Percentiles rank a stretch among this genome's conserved stretches.
These are phyloP conservation scores for Eupsittula cactorum DNA, from an alignment of 2,113 vertebrate species.

Conservation along the genomic window DNA sequence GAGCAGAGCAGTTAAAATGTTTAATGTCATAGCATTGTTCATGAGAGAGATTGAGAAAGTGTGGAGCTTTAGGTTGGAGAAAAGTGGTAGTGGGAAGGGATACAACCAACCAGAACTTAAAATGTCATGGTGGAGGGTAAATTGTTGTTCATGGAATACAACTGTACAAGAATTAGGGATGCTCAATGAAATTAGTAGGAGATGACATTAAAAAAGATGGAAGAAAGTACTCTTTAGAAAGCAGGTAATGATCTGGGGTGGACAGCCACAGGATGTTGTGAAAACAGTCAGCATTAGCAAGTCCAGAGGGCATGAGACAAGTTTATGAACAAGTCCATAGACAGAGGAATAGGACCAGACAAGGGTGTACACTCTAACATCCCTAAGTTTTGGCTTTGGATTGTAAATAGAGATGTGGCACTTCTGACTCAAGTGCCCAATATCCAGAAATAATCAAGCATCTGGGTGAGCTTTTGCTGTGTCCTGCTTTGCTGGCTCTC, in stretches of 20 bases:
- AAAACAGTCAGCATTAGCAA: neutral
- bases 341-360: neutral
- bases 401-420: neutral
- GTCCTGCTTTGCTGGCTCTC: neutral
- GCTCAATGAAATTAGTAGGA: neutral
- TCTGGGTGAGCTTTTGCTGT: neutral
- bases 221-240: neutral
- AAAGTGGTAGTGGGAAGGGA: neutral
- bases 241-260: neutral
- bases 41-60: neutral
- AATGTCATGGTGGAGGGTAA: neutral
- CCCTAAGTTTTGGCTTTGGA: neutral
- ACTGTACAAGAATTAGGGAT: neutral
- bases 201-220: neutral
- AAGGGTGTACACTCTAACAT: neutral
- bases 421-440: neutral
- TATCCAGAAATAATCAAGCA: neutral
- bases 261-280: neutral
- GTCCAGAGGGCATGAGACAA: neutral
- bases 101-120: neutral
- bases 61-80: neutral
- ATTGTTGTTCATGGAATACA: neutral
- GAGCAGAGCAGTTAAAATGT: neutral
- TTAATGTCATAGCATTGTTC: neutral
- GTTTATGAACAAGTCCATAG: neutral